phyloP scores from a whole-genome alignment of 2,113 vertebrate species.

The Microtus pennsylvanicus region DNA sequence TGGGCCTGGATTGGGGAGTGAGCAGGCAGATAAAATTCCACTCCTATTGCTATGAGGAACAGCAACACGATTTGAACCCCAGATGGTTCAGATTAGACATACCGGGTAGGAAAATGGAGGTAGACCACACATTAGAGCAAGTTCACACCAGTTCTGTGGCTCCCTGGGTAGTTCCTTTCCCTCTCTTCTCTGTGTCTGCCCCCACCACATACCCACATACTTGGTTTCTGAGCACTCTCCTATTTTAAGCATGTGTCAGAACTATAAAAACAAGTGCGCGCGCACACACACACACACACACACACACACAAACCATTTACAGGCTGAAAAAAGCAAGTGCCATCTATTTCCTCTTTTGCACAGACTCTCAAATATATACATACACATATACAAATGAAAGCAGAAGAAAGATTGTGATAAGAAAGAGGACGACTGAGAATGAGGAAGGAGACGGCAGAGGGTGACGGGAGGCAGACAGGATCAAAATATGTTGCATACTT shows the following conservation, averaged over 20 bases:
- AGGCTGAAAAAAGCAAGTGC: neutral
- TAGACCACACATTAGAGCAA: accelerated
- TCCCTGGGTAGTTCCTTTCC: neutral
- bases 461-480: too few relatives aligned
- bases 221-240: neutral
- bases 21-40: neutral
- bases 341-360: neutral
- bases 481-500: neutral
- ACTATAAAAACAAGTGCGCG: neutral
- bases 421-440: neutral
- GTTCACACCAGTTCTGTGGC: neutral
- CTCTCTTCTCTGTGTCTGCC: accelerated
- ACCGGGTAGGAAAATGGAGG: neutral
- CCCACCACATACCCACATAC: accelerated
- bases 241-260: neutral
- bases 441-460: neutral
- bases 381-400: too few relatives aligned
- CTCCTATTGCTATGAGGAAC: neutral
- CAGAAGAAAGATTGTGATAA: neutral
- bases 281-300: too few relatives aligned
- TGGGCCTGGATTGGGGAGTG: neutral
- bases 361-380: too few relatives aligned
- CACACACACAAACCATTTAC: neutral
- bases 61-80: neutral
- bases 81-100: neutral